A percentile compares a stretch with the other conserved stretches of the same genome.
Conservation (phyloP, 2,888 invertebrate genomes). For the Drosophila fulvimacula region DNA sequence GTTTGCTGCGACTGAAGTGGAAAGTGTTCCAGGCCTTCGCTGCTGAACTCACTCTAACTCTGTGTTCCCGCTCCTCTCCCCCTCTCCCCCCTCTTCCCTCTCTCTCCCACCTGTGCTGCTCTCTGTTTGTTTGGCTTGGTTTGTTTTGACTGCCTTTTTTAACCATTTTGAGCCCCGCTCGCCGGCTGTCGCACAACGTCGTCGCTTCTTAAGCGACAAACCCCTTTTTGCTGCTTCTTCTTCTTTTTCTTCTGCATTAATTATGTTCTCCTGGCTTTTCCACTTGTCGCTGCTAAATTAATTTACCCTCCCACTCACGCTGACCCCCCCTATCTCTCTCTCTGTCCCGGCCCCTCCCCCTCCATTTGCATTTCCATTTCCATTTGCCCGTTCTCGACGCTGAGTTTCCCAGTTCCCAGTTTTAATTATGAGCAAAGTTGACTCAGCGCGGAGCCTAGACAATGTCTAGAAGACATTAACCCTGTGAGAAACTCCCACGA, state of each 20-base stretch:
- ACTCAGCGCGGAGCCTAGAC: conserved; percentile 25
- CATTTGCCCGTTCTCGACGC: conserved; percentile 9
- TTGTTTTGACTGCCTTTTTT: conserved; percentile 52
- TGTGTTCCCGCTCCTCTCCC: neutral
- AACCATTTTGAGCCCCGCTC: conserved; percentile 43
- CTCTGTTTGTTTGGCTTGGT: conserved; percentile 46
- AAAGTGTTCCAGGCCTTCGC: conserved; percentile 39
- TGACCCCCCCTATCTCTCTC: conserved; percentile 3
- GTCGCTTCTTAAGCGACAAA: conserved; percentile 36
- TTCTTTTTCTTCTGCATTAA: conserved; percentile 49
- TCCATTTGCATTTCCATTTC: conserved; percentile 21
- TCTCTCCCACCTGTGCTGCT: neutral
- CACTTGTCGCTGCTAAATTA: conserved; percentile 67
- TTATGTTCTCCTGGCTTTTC: conserved; percentile 49
- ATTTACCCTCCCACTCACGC: conserved; percentile 37
- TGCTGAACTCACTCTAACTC: neutral
- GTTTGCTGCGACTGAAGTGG: conserved; percentile 39
- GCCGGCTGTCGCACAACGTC: conserved; percentile 42
- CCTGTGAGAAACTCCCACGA: conserved; percentile 76
- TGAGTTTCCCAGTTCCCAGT: conserved; percentile 19
- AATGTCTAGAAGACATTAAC: conserved; percentile 55
- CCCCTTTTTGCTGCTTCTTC: conserved; percentile 34
- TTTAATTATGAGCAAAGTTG: conserved; percentile 65
- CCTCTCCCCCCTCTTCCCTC: neutral
- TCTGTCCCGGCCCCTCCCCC: neutral